Base-by-base conservation (phyloP, 2,888 invertebrate species). In the Boloria selene region DNA sequence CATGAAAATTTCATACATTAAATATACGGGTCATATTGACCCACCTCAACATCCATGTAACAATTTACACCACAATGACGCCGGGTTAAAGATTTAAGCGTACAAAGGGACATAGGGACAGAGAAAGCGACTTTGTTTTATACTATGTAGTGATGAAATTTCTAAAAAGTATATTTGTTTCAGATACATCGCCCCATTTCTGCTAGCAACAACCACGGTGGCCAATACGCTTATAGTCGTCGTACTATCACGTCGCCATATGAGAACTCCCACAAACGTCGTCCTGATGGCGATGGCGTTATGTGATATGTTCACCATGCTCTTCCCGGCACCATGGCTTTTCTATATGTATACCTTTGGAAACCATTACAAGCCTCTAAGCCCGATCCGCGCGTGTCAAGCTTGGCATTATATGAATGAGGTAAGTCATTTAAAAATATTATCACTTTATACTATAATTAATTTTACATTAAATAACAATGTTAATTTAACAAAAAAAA, bases 261-360 rank as follows among this genome's bases (percentile, higher is more conserved):
- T 98, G 98, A 86, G 96, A 38, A 97, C 97, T 0, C 97, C 98
- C 0, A 98, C 98, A 5, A 98, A 98, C 87, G 94, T 96, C n/a
- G 96, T 98, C 0, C 93, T 98, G 3, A 96, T 97, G 94, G 97
- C 96, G n/a, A 98, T 98, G 98, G 98, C 98, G 0, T 93, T 98
- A 4, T 97, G 97, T 75, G 98, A 98, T 88, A 96, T 98, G 95
- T 95, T 98, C 84, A 98, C 98, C 0, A 95, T 98, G 79, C 93
- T 97, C 61, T 96, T 97, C 80, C 97, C 98, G 0, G 96, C 97
- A 0, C 98, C 98, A 0, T 97, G 97, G 95, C 95, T 98, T 56
- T 95, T 98, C 86, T 97, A 98, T 83, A 97, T 97, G 95, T 98
- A 97, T 90, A 97, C 97, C 0, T 95, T 97, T 74, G 97, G 97